phyloP scores from a whole-genome alignment of 2,888 invertebrate species.

The Marasmarcha lunaedactyla region DNA sequence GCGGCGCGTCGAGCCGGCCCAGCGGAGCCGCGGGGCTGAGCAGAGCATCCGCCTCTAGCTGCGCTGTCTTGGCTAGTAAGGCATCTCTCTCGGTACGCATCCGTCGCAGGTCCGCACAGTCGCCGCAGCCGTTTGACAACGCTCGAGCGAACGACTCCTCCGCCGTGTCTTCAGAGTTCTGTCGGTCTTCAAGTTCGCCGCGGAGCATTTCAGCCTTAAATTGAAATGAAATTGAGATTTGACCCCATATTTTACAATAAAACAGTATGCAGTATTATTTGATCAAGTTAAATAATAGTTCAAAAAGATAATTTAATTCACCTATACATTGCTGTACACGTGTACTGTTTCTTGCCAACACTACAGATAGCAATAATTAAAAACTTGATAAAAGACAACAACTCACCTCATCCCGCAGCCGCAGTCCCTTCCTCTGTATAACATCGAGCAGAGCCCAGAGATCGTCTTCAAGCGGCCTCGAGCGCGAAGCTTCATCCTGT shows the following conservation, averaged over 20 bases:
- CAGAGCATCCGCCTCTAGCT: slow-evolving; percentile 80
- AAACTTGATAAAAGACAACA: too few species aligned
- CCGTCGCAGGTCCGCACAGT: slow-evolving; percentile 62
- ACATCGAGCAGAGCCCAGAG: slow-evolving; percentile 88
- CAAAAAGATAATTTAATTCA: too few species aligned
- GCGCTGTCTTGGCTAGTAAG: slow-evolving; percentile 79
- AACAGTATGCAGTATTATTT: too few species aligned
- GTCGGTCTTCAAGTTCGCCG: slow-evolving; percentile 45
- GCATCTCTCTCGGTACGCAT: slow-evolving; percentile 81
- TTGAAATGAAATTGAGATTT: too few species aligned
- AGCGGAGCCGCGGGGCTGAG: slow-evolving; percentile 49
- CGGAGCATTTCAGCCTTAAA: slow-evolving; percentile 76
- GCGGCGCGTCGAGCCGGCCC: slow-evolving; percentile 76
- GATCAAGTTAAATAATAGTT: too few species aligned
- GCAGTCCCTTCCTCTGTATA: slow-evolving; percentile 81
- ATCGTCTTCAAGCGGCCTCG: slow-evolving; percentile 79
- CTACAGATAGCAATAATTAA: too few species aligned
- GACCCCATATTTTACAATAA: too few species aligned
- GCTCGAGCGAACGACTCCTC: slow-evolving; percentile 73
- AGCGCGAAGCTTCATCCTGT: slow-evolving; percentile 70
- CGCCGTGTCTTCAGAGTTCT: slow-evolving; percentile 56
- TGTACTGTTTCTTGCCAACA: too few species aligned
- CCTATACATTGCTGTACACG: too few species aligned
- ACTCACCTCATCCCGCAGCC: slow-evolving; percentile 79
- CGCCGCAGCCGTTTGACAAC: slow-evolving; percentile 29